These are phyloP conservation scores for Pampusana beccarii DNA, from an alignment of 2,113 vertebrate genomes.

Conservation along the genomic window DNA sequence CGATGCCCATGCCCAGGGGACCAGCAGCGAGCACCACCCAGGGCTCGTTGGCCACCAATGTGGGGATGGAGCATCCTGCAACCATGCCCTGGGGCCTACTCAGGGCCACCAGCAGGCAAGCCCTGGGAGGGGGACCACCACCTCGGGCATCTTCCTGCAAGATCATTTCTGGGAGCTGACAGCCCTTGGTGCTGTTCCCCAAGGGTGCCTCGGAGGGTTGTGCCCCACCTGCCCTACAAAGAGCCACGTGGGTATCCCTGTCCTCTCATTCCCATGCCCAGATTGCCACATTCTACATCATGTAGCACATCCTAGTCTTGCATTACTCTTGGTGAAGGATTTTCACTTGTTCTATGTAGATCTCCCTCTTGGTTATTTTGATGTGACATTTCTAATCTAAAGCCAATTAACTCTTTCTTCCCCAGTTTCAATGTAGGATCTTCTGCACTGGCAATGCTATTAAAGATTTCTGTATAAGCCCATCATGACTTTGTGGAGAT, in stretches of 20 bases:
- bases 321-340: neutral
- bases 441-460: neutral
- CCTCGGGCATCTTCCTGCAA: accelerated
- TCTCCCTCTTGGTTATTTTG: neutral
- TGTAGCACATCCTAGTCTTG: neutral
- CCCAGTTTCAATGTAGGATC: neutral
- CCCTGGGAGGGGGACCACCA: accelerated
- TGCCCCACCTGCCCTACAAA: neutral
- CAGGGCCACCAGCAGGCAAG: too few relatives aligned
- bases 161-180: neutral
- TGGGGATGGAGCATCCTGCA: neutral
- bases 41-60: too few relatives aligned
- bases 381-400: neutral
- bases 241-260: neutral
- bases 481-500: neutral
- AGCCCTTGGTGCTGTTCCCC: neutral
- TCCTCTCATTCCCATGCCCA: neutral
- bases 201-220: neutral
- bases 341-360: neutral
- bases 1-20: accelerated
- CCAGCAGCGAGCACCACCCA: neutral
- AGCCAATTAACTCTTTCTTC: neutral
- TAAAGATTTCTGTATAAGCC: neutral
- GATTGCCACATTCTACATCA: neutral
- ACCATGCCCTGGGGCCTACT: neutral